These are phyloP conservation scores for Onthophagus sagittarius DNA, from an alignment of 2,888 invertebrate genomes.

Conservation along the genomic window DNA sequence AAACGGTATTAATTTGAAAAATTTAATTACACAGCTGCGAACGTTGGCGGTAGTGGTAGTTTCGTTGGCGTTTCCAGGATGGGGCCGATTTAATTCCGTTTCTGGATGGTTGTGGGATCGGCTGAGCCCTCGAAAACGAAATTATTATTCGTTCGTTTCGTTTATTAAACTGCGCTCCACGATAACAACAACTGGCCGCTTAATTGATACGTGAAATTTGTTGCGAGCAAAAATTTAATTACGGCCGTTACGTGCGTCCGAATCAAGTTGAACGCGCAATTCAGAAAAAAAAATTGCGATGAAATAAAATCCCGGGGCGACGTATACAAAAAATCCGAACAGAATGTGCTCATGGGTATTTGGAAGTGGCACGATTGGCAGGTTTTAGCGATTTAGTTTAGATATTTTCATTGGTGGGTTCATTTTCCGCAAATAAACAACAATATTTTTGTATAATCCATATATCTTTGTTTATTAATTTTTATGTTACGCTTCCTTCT, in stretches of 20 bases:
- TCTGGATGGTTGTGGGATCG: background rate
- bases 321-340: background rate
- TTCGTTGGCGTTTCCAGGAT: background rate
- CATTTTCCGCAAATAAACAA: background rate
- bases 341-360: background rate
- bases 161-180: constrained; percentile 7
- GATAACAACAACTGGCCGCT: background rate
- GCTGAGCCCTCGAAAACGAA: background rate
- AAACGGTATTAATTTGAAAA: constrained; percentile 13
- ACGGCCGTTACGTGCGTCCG: background rate
- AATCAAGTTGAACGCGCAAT: background rate
- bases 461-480: background rate
- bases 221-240: constrained; percentile 4
- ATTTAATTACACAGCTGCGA: constrained; percentile 6
- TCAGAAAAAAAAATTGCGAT: background rate
- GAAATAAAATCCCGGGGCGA: background rate
- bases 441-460: background rate
- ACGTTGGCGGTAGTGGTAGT: background rate
- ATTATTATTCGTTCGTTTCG: constrained; percentile 11
- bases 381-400: background rate
- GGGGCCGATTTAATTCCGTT: constrained; percentile 5
- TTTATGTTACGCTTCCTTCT: background rate
- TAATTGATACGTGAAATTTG: constrained; percentile 8
- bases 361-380: background rate
- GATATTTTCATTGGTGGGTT: background rate